Conservation (phyloP, 2,797 vertebrate genomes). For the Decapterus maruadsi region DNA sequence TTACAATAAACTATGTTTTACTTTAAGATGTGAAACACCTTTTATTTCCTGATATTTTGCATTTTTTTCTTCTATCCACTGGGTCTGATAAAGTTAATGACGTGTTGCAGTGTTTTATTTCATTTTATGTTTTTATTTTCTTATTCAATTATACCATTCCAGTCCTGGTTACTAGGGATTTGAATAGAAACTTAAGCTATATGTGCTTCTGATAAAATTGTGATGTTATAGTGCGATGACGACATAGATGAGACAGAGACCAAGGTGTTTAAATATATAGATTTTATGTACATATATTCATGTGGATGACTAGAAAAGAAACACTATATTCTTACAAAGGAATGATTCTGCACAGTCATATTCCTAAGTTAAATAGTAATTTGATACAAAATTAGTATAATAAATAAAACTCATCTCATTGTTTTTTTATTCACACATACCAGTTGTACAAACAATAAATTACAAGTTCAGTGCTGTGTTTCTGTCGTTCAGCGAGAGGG, state of each 20-base stretch:
- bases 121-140: background rate
- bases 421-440: conserved; percentile 91
- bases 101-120: background rate
- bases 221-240: background rate
- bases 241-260: conserved; percentile 59
- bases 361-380: conserved; percentile 93
- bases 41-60: background rate
- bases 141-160: background rate
- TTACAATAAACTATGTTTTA: background rate
- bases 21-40: background rate
- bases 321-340: conserved; percentile 90
- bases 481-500: conserved; percentile 75
- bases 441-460: conserved; percentile 99
- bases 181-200: background rate
- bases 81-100: background rate
- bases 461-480: conserved; percentile 98
- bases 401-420: conserved; percentile 97
- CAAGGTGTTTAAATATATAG: conserved; percentile 83
- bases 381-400: conserved; percentile 87
- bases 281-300: conserved; percentile 89
- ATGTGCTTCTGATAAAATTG: no score
- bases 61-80: background rate
- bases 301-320: conserved; percentile 83
- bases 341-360: conserved; percentile 91
- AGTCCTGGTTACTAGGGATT: background rate